Conservation (phyloP, 30 jellyfish, hydroid and myxozoan species). For the Cassiopea xamachana region DNA sequence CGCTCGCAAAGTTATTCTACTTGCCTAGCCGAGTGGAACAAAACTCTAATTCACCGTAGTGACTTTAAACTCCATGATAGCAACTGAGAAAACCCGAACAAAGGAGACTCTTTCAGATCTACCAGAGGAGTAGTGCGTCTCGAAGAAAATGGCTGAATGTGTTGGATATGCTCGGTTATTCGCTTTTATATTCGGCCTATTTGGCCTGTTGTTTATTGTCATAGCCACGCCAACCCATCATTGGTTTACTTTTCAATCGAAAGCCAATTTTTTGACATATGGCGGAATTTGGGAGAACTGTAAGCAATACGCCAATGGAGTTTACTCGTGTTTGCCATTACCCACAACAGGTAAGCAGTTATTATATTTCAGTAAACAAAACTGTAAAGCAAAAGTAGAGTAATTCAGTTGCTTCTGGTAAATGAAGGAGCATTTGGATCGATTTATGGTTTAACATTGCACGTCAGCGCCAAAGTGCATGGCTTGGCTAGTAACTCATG, state of each 20-base stretch:
- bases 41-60: background rate
- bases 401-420: no score
- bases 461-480: no score
- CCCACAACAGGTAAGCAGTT: slow-evolving; percentile 51
- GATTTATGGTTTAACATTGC: no score
- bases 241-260: slow-evolving; percentile 49
- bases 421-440: no score
- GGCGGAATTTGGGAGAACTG: slow-evolving; percentile 92
- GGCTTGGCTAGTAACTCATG: no score
- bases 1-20: background rate
- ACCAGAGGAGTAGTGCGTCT: background rate
- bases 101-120: background rate
- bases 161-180: slow-evolving; percentile 70
- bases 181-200: slow-evolving; percentile 79
- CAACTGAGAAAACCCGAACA: background rate
- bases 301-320: slow-evolving; percentile 67
- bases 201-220: slow-evolving; percentile 67
- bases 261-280: slow-evolving; percentile 47
- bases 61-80: no score
- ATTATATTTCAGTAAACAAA: no score
- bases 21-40: background rate
- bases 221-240: slow-evolving; percentile 91
- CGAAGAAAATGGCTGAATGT: slow-evolving; percentile 54
- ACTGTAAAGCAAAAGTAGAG: no score
- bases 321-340: slow-evolving; percentile 48